Conservation (phyloP, 2,888 invertebrate genomes). For the Malacosoma neustria region DNA sequence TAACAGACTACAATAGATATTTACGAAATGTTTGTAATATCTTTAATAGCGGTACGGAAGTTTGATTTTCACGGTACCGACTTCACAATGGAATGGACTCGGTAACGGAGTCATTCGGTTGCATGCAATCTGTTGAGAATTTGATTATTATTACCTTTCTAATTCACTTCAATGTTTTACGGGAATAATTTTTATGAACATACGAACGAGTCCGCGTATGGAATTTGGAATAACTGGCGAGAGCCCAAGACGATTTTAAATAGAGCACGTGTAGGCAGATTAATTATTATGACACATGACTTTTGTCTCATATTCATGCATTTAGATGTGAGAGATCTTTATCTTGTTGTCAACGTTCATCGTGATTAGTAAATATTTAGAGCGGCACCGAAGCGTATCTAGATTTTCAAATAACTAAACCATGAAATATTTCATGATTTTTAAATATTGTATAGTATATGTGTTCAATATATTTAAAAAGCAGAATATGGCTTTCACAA, state of each 20-base stretch:
- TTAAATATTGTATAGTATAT: too few species aligned
- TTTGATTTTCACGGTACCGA: constrained; percentile 47
- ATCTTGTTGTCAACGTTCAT: constrained; percentile 32
- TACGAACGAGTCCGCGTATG: constrained; percentile 48
- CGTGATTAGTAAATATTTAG: constrained; percentile 28
- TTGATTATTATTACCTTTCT: constrained; percentile 33
- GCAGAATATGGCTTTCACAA: too few species aligned
- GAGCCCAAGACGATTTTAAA: constrained; percentile 50
- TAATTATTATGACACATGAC: constrained; percentile 57
- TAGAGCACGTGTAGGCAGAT: constrained; percentile 56
- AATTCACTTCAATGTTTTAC: constrained; percentile 28
- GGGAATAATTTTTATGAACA: constrained; percentile 32
- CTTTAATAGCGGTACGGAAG: constrained; percentile 42
- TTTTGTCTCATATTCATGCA: constrained; percentile 39
- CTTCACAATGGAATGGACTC: constrained; percentile 39
- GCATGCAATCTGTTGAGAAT: constrained; percentile 32
- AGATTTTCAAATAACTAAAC: too few species aligned
- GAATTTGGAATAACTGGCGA: constrained; percentile 59
- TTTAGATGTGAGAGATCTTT: constrained; percentile 37
- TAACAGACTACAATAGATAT: constrained; percentile 33
- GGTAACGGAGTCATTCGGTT: constrained; percentile 24
- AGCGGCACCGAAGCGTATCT: constrained; percentile 17
- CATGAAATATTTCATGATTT: too few species aligned
- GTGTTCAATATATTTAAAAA: too few species aligned
- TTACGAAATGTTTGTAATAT: constrained; percentile 38